A percentile compares a stretch with the other conserved stretches of the same genome.
phyloP scores from a whole-genome alignment of 2,113 vertebrate species.

The Propithecus coquereli region DNA sequence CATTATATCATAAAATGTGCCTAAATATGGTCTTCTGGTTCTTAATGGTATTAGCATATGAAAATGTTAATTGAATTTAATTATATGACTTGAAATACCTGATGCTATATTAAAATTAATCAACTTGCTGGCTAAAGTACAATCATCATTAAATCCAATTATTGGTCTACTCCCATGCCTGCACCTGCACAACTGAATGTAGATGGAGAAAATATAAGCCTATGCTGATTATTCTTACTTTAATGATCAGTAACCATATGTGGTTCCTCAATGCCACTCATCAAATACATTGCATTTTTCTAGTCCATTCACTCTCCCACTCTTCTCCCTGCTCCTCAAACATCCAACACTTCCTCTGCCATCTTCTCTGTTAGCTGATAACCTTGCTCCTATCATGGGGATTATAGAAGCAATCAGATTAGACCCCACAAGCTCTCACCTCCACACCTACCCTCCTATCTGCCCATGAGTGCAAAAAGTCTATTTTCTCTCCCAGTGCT shows the following conservation, averaged over 20 bases:
- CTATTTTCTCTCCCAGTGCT: neutral
- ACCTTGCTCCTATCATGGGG: neutral
- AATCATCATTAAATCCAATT: neutral
- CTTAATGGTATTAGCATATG: neutral
- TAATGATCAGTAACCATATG: neutral
- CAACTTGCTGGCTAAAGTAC: neutral
- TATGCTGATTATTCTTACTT: neutral
- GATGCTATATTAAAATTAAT: neutral
- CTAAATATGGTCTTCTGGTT: neutral
- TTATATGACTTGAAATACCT: neutral
- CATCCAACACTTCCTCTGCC: neutral
- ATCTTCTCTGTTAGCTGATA: neutral
- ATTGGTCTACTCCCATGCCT: neutral
- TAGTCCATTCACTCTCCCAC: neutral
- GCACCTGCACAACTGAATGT: neutral
- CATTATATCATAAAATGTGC: neutral
- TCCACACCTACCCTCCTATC: neutral
- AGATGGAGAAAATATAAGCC: neutral
- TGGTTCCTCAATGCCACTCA: neutral
- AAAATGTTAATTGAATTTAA: conserved; percentile 18
- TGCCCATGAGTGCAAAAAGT: neutral
- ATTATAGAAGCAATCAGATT: neutral
- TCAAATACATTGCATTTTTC: neutral
- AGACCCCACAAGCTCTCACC: neutral
- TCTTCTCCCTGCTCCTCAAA: neutral